phyloP scores from a whole-genome alignment of 2,113 vertebrate genomes.

The Bujurquina vittata region DNA sequence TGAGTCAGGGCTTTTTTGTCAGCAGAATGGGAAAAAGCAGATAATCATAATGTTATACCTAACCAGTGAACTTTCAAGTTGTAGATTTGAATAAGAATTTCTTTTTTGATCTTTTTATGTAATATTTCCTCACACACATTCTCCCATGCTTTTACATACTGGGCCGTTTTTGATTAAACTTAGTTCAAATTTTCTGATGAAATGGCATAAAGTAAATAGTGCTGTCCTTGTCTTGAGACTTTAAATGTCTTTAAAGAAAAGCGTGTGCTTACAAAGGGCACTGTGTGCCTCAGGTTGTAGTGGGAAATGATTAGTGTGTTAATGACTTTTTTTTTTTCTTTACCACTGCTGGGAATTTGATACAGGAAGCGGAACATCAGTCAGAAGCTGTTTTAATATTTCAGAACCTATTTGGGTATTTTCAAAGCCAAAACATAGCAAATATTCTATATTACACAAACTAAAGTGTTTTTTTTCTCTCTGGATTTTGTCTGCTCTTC shows the following conservation, averaged over 20 bases:
- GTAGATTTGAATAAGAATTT: not conserved
- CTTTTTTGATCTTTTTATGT: not conserved
- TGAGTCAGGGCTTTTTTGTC: too few species aligned
- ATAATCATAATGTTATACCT: too few species aligned
- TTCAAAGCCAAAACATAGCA: not conserved
- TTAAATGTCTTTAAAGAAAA: not conserved
- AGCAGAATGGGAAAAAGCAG: too few species aligned
- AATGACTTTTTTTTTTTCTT: not conserved
- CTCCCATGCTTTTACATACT: not conserved
- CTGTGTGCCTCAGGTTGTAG: not conserved
- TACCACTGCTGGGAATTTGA: not conserved
- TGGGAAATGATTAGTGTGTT: not conserved
- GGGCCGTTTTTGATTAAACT: not conserved
- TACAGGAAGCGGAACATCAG: not conserved
- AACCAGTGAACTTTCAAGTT: not conserved
- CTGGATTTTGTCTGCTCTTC: slow-evolving; percentile 20
- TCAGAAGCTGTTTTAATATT: too few species aligned
- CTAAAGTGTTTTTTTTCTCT: not conserved
- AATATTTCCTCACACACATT: too few species aligned
- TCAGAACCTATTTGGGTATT: not conserved
- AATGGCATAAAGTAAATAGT: not conserved
- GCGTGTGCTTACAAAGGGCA: not conserved
- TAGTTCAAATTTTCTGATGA: not conserved
- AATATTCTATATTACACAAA: not conserved
- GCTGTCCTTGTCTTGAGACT: not conserved